Evolutionary conservation across 2,797 vertebrate genomes (phyloP), one percentile per base, ranked within the genome.

Genomic region (Eidolon dupreanum): DNA sequence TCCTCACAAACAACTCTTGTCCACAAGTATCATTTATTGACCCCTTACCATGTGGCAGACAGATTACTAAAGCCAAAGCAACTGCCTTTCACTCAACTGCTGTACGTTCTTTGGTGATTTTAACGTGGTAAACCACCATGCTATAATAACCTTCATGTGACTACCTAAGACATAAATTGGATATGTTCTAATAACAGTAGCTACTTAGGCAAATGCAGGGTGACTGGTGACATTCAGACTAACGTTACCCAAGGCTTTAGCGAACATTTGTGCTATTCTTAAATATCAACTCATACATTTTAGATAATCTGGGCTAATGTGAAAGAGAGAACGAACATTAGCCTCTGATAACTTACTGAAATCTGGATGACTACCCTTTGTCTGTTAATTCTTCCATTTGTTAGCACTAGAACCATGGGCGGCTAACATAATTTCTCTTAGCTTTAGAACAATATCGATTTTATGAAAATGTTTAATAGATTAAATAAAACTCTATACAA

Each of bases 1-100:
- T 36, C 10, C 61, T 55, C 3, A 31, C 8, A 70, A 82, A 26
- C 9, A 19, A 20, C 8, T 59, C 9, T 8, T 89, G 49, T 49
- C 38, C 16, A 4, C 17, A 20, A 77, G 31, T 7, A 15, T 3
- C 19, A 53, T 66, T 84, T 46, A 13, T 33, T 26, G 7, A 82
- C 46, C 36, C 4, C 13, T 6, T 38, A 31, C 36, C 11, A 19
- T 9, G 0, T 10, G 33, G 10, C 15, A 16, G 2, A 0, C 5
- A 71, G 15, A 33, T 68, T 10, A 70, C 17, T 53, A 24, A 16
- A 70, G 16, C 6, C 13, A 68, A 46, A 17, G 20, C 7, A 26
- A 26, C 6, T 55, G 74, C 51, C 33, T 51, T 38, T 66, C 8
- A 12, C 8, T 59, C 20, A 78, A 78, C 38, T 26, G 17, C 22